Base-by-base conservation (phyloP, 2,888 invertebrate species). In the Drosophila antonietae region DNA sequence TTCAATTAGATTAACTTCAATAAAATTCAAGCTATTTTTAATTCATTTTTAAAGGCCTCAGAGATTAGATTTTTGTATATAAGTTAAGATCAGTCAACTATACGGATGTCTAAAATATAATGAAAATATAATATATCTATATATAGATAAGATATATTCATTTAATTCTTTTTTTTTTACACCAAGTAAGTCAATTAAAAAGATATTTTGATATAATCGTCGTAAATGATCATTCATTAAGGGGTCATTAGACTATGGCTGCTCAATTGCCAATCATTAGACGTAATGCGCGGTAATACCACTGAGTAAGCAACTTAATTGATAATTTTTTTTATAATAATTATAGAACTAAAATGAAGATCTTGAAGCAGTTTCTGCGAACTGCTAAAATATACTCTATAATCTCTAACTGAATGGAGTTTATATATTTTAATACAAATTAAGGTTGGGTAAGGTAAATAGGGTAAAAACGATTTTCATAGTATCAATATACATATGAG, bases 231-330 rank as follows among this genome's bases (percentile, higher is more conserved):
- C 15, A 41, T 39, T 39, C 39, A 51, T 41, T 8, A 28, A 7
- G 35, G 23, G 44, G 44, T 56, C 61, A 51, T 63, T 60, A 60
- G 63, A 59, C 62, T 68, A 20, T 12, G 53, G n/a, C 31, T 20
- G 15, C 49, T 23, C 37, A 53, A 60, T 46, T 46, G 73, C 65
- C 53, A 65, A 70, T 74, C 79, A 77, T 68, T 59, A 55, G 44
- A 23, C 14, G 47, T 75, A 79, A 78, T 71, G 59, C 44, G 5
- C 5, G 46, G 23, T n/a, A 47, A 47, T 31, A 20, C 8, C 39
- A 31, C 15, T 33, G 39, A 47, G 6, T 6, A 47, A 6, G 3
- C 46, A 58, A 46, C 15, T 44, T n/a, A 15, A 44, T 14, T 39
- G 47, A 37, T 31, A 39, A 41, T 39, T 28, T 18, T 33, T 18